phyloP scores from a whole-genome alignment of 2,113 vertebrate genomes.

The Triplophysa tibetana region DNA sequence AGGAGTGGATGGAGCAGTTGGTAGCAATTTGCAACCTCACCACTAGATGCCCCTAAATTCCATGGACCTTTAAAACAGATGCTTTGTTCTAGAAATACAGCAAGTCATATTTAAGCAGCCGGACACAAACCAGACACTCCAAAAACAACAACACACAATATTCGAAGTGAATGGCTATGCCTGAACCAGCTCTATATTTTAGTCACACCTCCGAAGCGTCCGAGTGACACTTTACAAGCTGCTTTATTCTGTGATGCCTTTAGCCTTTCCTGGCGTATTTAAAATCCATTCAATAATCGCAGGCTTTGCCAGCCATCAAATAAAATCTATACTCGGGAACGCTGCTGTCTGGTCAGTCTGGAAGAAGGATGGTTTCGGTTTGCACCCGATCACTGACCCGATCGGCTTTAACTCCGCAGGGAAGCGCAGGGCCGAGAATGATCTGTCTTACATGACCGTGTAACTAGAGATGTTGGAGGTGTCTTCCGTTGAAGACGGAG shows the following conservation, averaged over 20 bases:
- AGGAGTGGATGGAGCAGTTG: no score
- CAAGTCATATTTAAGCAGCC: not conserved
- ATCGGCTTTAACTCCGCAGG: conserved; percentile 33
- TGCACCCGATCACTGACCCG: conserved; percentile 20
- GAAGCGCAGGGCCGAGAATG: not conserved
- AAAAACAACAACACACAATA: not conserved
- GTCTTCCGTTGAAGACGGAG: not conserved
- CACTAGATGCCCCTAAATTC: no score
- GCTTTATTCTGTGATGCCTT: conserved; percentile 6
- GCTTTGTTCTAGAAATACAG: not conserved
- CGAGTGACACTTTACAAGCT: conserved; percentile 15
- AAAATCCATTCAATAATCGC: conserved; percentile 43
- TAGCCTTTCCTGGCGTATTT: conserved; percentile 40
- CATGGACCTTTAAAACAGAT: no score
- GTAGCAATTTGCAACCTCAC: no score
- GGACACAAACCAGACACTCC: not conserved
- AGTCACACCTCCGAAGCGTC: conserved; percentile 30
- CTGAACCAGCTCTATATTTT: not conserved
- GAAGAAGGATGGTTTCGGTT: conserved; percentile 36
- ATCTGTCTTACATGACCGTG: conserved; percentile 31
- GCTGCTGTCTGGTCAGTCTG: conserved; percentile 3
- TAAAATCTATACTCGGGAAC: conserved; percentile 28
- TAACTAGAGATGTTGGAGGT: conserved; percentile 30
- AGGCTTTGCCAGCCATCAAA: conserved; percentile 25
- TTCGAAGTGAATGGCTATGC: not conserved